Evolutionary conservation across 1,140 invertebrate species (phyloP).

Genomic region (Bombus affinis): DNA sequence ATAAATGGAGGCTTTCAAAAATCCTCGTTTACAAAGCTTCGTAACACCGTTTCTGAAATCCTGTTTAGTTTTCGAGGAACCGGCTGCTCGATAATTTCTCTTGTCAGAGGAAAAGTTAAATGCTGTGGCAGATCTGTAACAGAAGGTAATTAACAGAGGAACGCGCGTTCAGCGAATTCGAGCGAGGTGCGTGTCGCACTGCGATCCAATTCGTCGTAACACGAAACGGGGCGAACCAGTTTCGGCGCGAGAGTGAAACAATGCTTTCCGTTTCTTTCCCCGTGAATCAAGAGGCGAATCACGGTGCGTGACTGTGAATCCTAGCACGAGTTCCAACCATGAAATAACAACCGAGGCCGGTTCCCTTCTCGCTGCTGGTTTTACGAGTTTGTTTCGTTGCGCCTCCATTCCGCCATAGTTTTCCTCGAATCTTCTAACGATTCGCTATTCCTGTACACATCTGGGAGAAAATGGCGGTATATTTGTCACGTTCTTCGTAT

Average conservation of each 20-base stretch:
- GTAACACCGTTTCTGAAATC: too few relatives aligned
- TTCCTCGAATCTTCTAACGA: background rate
- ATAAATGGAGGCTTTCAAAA: too few relatives aligned
- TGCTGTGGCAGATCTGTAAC: background rate
- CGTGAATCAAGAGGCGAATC: constrained; percentile 49
- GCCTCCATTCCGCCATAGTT: background rate
- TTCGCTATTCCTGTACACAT: background rate
- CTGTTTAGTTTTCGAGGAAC: background rate
- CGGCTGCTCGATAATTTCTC: background rate
- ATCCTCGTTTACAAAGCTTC: too few relatives aligned
- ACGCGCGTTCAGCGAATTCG: background rate
- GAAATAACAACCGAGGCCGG: constrained; percentile 39
- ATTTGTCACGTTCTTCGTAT: background rate
- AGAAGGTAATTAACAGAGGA: constrained; percentile 26
- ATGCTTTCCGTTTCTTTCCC: constrained; percentile 63
- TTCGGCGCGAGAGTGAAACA: constrained; percentile 57
- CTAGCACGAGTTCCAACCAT: constrained; percentile 49
- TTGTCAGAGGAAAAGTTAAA: background rate
- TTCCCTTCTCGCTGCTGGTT: constrained; percentile 30
- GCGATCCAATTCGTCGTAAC: constrained; percentile 33
- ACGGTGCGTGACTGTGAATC: constrained; percentile 65
- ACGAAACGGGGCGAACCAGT: constrained; percentile 33
- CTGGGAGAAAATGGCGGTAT: background rate
- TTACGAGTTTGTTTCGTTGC: constrained; percentile 16
- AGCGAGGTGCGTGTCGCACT: background rate